Evolutionary conservation across 1,140 invertebrate species (phyloP), one percentile per base, ranked within the genome.

Genomic region (Nasonia vitripennis): DNA sequence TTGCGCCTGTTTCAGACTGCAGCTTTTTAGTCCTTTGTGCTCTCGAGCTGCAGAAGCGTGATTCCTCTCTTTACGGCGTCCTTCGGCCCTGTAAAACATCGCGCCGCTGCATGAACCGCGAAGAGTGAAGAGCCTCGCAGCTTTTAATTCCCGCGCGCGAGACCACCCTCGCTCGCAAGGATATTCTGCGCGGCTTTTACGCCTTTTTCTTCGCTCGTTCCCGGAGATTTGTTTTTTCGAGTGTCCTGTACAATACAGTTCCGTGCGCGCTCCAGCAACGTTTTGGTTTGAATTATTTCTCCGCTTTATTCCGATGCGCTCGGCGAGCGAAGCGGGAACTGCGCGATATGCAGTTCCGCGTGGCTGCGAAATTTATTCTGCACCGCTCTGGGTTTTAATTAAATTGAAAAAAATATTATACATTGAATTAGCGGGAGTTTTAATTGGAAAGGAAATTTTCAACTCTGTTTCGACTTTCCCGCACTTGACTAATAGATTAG

Each of bases 1-100:
- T 74, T 81, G 11, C n/a, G 31, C 23, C n/a, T 70, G n/a, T 23
- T 17, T 27, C n/a, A 37, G 17, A n/a, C 55, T 37, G 51, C 45
- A 17, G 34, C 34, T 41, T 78, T 79, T 62, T 31, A 17, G 27
- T 48, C 48, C 75, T 78, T 78, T 78, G 48, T 78, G 27, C 74
- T 31, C 14, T 55, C 4, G 4, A 71, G 68, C 27, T 71, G 23
- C 10, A 27, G 68, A 34, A 31, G 68, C 31, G 68, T 34, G 14
- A 31, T 67, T 78, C 51, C 27, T 31, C 20, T 37, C 27, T 17
- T 12, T 71, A 23, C 14, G 14, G 67, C 67, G 17, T 70, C 67
- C 67, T 70, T 71, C 31, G 20, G 55, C 7, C 20, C 55, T 62
- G 27, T 34, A 71, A 71, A 20, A 71, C 23, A 71, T 71, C 68